phyloP scores from a whole-genome alignment of 2,888 invertebrate genomes.

The Pimpla rufipes region DNA sequence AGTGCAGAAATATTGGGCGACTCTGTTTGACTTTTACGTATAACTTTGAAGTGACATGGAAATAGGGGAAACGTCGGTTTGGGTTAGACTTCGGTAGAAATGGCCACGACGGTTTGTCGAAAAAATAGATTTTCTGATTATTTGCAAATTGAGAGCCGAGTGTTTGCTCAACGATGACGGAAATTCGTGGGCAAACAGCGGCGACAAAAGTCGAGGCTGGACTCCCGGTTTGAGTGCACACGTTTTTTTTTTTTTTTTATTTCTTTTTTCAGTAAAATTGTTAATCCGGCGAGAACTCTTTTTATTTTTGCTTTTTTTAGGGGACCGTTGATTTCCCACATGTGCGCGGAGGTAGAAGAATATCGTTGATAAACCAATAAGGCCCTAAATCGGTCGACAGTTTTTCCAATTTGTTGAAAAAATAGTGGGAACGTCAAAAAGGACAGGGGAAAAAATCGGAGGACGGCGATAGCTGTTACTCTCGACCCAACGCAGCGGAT shows the following conservation, averaged over 20 bases:
- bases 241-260: neutral
- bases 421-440: neutral
- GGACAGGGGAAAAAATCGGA: neutral
- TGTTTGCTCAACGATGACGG: neutral
- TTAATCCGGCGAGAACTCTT: neutral
- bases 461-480: slow-evolving; percentile 8
- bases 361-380: neutral
- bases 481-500: neutral
- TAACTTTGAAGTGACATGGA: too few species aligned
- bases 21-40: too few species aligned
- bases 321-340: neutral
- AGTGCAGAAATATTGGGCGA: too few species aligned
- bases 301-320: neutral
- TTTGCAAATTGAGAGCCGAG: neutral
- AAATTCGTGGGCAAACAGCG: neutral
- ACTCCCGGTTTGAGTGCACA: neutral
- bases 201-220: neutral
- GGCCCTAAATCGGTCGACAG: neutral
- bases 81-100: too few species aligned
- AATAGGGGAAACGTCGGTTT: too few species aligned
- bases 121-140: neutral
- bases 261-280: neutral
- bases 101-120: too few species aligned
- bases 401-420: neutral
- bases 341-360: too few species aligned